Base-by-base conservation (phyloP, 2,888 invertebrate genomes). In the Athalia cordata region DNA sequence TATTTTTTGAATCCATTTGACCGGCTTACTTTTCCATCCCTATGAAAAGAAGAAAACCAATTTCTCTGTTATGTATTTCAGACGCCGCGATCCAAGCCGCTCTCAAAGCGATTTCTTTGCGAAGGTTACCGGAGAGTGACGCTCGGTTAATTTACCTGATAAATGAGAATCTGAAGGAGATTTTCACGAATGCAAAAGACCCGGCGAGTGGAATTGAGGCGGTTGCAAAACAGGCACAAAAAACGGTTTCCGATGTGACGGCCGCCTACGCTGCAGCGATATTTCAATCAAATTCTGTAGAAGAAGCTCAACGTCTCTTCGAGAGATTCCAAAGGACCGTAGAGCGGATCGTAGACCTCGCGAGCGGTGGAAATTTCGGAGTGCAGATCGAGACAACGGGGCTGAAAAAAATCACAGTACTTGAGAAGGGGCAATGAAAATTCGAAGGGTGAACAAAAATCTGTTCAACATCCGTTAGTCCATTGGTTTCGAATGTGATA, bases 241-340 rank as follows among this genome's bases (percentile, higher is more conserved):
- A 77, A 52, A 80, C 85, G 62, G 85, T 87, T 4, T 82, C 86
- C 49, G 85, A 86, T 49, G 79, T 86, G 66, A 87, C 87, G 0
- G 79, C 82, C 3, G 86, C 87, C 1, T 87, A 87, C 77, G 86
- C 86, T 0, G 82, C 79, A 13, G 85, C 86, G 3, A 87, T 87
- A 78, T 87, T 86, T 61, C 83, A 81, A n/a, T 84, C 87, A 4
- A 82, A 82, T 4, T 82, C 84, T 3, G 66, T 82, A 0, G 78
- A 77, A 29, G 84, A 86, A 4, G 87, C 86, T 0, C 82, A 81
- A 61, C 50, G 76, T n/a, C 82, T 83, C 9, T 82, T 87, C 49
- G 65, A 15, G 0, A 81, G 86, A 5, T 87, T 86, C 62, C 86
- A 85, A 50, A 75, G 79, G 70, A 84, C 85, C 49, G 85, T 87